Evolutionary conservation across 2,797 vertebrate genomes (phyloP), one percentile per base, ranked within the genome.

Genomic region (Chelmon rostratus): DNA sequence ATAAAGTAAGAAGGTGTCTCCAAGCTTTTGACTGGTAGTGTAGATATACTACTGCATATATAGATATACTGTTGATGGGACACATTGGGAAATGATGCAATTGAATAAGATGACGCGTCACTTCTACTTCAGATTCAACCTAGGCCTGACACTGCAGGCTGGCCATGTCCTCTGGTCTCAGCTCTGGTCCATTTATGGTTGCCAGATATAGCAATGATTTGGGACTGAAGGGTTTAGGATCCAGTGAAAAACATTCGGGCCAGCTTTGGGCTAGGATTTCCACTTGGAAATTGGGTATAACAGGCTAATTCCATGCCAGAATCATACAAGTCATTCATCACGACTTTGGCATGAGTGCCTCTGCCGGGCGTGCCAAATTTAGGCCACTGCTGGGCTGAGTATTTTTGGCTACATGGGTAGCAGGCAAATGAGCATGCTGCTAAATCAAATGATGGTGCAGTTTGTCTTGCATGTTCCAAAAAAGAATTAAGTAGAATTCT

Each of bases 261-360:
- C 37, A 46, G n/a, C 9, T 78, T 37, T 72, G 23, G 35, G 25
- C 6, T 13, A 2, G 0, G 28, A 44, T 44, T 59, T 38, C 37
- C 46, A 40, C 50, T 53, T 40, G 33, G 21, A 37, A 52, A 62
- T 47, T 11, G 38, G 38, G 23, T 62, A 3, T 35, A 68, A 62
- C 19, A n/a, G n/a, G 12, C 42, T n/a, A 19, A 12, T 54, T 74
- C 25, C 52, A 35, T 38, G 31, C 54, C 54, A 70, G 1, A 64
- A 38, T 65, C 46, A 31, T 66, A 40, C 35, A 50, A 71, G n/a
- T 66, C 58, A 69, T 78, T 74, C 56, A 46, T 85, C 78, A 72
- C 8, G 21, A 69, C 44, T 82, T n/a, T 83, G 70, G 79, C 62
- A 56, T 5, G 15, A 71, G 58, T 21, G 16, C 57, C 15, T 25